A percentile compares a stretch with the other conserved stretches of the same genome.
Conservation (phyloP, 2,888 invertebrate species). For the Chorisops tibialis region DNA sequence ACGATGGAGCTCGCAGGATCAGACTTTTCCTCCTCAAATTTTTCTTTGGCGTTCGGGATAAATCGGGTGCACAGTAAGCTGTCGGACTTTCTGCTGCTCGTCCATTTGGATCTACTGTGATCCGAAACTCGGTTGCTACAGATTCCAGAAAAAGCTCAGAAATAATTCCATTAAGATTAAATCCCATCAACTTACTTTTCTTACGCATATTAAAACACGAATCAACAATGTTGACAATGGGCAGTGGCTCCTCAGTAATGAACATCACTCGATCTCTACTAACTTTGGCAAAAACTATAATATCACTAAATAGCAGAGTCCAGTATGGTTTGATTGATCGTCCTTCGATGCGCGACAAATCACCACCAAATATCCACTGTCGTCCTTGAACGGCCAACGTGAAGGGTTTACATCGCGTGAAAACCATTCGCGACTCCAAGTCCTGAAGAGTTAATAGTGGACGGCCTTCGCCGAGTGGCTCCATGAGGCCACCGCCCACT, state of each 20-base stretch:
- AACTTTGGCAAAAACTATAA: slow-evolving; percentile 80
- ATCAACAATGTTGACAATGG: slow-evolving; percentile 73
- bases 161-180: not conserved
- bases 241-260: slow-evolving; percentile 82
- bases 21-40: slow-evolving; percentile 65
- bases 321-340: slow-evolving; percentile 78
- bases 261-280: slow-evolving; percentile 82
- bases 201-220: slow-evolving; percentile 83
- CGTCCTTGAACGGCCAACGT: slow-evolving; percentile 77
- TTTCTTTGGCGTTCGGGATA: slow-evolving; percentile 62
- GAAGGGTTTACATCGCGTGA: slow-evolving; percentile 88
- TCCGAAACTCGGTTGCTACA: slow-evolving; percentile 79
- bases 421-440: slow-evolving; percentile 81
- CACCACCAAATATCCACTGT: slow-evolving; percentile 88
- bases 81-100: slow-evolving; percentile 67
- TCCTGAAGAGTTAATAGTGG: slow-evolving; percentile 79
- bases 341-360: slow-evolving; percentile 78
- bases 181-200: slow-evolving; percentile 63
- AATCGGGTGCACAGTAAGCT: slow-evolving; percentile 68
- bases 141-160: slow-evolving; percentile 12
- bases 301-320: slow-evolving; percentile 80
- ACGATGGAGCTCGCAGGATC: slow-evolving; percentile 73
- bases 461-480: slow-evolving; percentile 77
- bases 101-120: slow-evolving; percentile 67
- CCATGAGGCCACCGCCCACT: slow-evolving; percentile 80